A percentile compares a stretch with the other conserved stretches of the same genome.
phyloP scores from a whole-genome alignment of 2,797 vertebrate genomes.

The Antrozous pallidus region DNA sequence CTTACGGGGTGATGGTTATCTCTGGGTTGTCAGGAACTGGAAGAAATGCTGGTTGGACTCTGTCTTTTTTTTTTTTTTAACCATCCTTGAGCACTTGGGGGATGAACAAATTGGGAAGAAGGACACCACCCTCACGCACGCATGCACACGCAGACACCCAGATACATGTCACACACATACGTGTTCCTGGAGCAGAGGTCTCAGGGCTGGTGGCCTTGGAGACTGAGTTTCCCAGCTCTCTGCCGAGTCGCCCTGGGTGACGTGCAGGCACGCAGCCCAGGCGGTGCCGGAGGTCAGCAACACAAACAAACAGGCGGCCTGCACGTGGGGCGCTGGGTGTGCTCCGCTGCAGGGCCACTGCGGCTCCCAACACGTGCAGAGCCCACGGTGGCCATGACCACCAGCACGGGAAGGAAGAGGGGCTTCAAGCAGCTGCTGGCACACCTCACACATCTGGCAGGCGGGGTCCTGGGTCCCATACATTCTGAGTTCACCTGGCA shows the following conservation, averaged over 20 bases:
- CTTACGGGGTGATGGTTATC: neutral
- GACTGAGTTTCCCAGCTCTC: neutral
- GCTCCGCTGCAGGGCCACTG: neutral
- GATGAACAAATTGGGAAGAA: neutral
- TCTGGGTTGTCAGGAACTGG: neutral
- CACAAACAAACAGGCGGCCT: neutral
- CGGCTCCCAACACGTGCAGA: neutral
- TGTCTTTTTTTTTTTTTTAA: neutral
- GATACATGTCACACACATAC: neutral
- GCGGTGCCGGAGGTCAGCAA: neutral
- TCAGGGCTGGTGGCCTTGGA: neutral
- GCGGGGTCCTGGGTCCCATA: accelerated
- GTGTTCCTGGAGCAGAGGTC: neutral
- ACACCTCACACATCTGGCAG: accelerated
- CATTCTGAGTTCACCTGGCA: neutral
- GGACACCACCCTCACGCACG: neutral
- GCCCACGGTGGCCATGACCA: accelerated
- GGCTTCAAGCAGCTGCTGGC: neutral
- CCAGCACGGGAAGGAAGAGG: accelerated
- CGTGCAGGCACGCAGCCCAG: neutral
- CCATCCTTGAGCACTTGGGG: neutral
- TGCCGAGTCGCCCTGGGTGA: neutral
- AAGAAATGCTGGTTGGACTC: neutral
- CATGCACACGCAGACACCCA: neutral
- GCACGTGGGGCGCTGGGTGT: neutral